Conservation (phyloP, 2,113 vertebrate genomes). For the Callipepla squamata region DNA sequence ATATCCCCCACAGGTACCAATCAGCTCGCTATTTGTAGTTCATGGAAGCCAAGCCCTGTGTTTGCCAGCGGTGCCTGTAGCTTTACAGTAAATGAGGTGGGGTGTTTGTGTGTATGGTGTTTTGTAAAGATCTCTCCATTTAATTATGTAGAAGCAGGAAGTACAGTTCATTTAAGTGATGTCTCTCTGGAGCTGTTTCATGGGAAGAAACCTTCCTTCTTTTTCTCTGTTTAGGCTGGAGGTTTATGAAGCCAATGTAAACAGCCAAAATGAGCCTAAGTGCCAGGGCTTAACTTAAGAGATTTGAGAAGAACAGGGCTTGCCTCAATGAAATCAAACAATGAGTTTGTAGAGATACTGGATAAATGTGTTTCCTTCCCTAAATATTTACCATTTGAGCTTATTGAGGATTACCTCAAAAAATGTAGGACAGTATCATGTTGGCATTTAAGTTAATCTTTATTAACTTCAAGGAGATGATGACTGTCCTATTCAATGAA, state of each 20-base stretch:
- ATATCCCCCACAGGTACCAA: not conserved
- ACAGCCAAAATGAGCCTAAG: slow-evolving; percentile 10
- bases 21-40: not conserved
- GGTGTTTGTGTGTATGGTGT: not conserved
- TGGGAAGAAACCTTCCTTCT: slow-evolving; percentile 23
- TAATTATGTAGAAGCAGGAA: slow-evolving; percentile 25
- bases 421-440: not conserved
- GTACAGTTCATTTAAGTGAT: not conserved
- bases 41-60: not conserved
- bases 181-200: slow-evolving; percentile 14
- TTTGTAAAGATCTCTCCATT: slow-evolving; percentile 12
- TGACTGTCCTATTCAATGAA: not conserved
- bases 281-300: not conserved
- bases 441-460: not conserved
- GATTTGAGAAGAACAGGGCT: not conserved
- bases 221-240: slow-evolving; percentile 10
- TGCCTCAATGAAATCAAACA: slow-evolving; percentile 20
- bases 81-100: not conserved
- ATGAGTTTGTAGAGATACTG: not conserved
- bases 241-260: slow-evolving; percentile 39
- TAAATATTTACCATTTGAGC: not conserved
- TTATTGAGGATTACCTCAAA: slow-evolving; percentile 10
- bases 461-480: not conserved
- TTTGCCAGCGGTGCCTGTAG: not conserved
- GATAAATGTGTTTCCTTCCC: not conserved